Evolutionary conservation across 2,888 invertebrate species (phyloP).

Genomic region (Drosophila quinaria): DNA sequence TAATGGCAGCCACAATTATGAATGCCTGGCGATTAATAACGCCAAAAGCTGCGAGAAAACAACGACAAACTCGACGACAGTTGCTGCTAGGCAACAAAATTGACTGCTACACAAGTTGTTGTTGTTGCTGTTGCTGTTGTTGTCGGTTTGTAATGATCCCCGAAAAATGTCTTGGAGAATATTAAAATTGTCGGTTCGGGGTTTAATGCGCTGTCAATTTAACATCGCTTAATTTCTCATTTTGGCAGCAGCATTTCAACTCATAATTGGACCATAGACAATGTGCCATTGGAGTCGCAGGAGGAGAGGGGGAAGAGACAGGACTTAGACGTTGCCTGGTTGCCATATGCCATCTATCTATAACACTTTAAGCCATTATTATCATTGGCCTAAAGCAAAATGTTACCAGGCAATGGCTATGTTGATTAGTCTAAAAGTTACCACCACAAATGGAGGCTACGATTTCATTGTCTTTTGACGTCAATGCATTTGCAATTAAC

Average conservation of each 20-base stretch:
- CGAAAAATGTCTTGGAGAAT: constrained; percentile 68
- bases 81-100: constrained; percentile 28
- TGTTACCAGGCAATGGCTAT: constrained; percentile 5
- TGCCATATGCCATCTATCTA: constrained; percentile 42
- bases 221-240: constrained; percentile 71
- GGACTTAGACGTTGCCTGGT: constrained; percentile 43
- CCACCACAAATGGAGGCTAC: constrained; percentile 2
- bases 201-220: constrained; percentile 75
- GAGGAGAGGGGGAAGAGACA: too few relatives aligned
- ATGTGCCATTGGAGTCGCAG: constrained; percentile 4
- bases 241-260: constrained; percentile 44
- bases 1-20: constrained; percentile 79
- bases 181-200: constrained; percentile 60
- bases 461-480: constrained; percentile 20
- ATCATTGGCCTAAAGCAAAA: constrained; percentile 1
- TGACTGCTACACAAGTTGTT: background rate
- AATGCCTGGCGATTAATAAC: constrained; percentile 78
- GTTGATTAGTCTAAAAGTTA: background rate
- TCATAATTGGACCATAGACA: constrained; percentile 41
- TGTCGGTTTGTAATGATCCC: constrained; percentile 34
- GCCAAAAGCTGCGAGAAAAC: constrained; percentile 53
- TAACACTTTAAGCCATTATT: constrained; percentile 12
- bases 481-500: constrained; percentile 69
- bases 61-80: constrained; percentile 40
- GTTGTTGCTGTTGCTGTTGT: constrained; percentile 28